Evolutionary conservation across 2,797 vertebrate genomes (phyloP).

Genomic region (Ptychobarbus kaznakovi): DNA sequence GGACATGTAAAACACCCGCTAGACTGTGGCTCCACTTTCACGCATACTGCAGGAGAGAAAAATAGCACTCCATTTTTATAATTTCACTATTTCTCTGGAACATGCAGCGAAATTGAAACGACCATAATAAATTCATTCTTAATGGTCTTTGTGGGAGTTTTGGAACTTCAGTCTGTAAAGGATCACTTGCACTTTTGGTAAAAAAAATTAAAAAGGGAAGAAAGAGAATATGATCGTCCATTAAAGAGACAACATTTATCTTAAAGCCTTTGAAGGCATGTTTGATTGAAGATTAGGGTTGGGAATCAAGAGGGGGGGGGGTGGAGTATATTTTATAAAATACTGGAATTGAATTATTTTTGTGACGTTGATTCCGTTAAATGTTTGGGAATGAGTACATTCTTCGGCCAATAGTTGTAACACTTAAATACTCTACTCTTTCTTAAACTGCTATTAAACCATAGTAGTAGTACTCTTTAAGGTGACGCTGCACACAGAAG

Average conservation of each 20-base stretch:
- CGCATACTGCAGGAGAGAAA: slow-evolving; percentile 40
- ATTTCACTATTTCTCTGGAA: slow-evolving; percentile 64
- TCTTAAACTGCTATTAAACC: background rate
- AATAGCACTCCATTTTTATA: slow-evolving; percentile 50
- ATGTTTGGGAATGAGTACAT: background rate
- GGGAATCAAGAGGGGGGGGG: background rate
- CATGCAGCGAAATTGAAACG: slow-evolving; percentile 76
- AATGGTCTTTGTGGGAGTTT: slow-evolving; percentile 75
- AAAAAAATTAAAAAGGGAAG: slow-evolving; percentile 38
- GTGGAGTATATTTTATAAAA: background rate
- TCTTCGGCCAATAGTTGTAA: background rate
- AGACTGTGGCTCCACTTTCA: slow-evolving; percentile 40
- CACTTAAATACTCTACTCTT: too few relatives aligned
- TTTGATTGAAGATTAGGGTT: slow-evolving; percentile 14
- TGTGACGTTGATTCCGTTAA: background rate
- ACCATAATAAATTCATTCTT: slow-evolving; percentile 78
- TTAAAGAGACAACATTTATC: slow-evolving; percentile 60
- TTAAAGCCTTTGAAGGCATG: background rate
- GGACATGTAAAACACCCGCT: slow-evolving; percentile 55
- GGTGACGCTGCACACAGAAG: background rate
- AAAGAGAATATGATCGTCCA: slow-evolving; percentile 58
- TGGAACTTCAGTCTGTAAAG: slow-evolving; percentile 66
- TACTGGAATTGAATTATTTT: background rate
- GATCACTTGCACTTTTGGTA: slow-evolving; percentile 72
- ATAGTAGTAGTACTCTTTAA: background rate